Conservation (phyloP, 2,888 invertebrate genomes). For the Cyclophora albipunctata region DNA sequence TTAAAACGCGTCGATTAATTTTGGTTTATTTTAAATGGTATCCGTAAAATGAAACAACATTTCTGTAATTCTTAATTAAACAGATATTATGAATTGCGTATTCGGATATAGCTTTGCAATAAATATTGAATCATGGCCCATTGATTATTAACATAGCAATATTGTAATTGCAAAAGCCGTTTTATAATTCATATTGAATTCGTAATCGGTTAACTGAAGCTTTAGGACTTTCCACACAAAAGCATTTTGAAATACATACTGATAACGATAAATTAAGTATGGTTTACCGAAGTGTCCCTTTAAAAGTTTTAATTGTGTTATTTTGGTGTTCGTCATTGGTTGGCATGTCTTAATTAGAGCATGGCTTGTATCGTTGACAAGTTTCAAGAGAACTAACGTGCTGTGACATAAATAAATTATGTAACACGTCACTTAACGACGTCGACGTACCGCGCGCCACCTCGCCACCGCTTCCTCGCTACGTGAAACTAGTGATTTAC, state of each 20-base stretch:
- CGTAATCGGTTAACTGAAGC: no score
- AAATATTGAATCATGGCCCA: no score
- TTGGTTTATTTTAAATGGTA: conserved; percentile 8
- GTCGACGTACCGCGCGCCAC: conserved; percentile 25
- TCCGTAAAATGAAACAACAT: background rate
- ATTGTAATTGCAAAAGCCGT: no score
- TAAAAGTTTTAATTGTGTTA: conserved; percentile 9
- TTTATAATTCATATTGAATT: no score
- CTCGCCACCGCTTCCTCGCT: conserved; percentile 12
- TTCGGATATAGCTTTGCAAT: no score
- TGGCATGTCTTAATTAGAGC: conserved; percentile 20
- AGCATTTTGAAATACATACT: no score
- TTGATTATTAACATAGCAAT: no score
- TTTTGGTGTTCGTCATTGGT: conserved; percentile 8
- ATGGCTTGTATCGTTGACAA: conserved; percentile 37
- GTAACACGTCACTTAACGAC: conserved; percentile 57
- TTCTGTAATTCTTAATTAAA: conserved; percentile 6
- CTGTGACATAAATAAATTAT: conserved; percentile 69
- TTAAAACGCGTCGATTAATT: conserved; percentile 23
- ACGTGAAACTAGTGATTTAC: conserved; percentile 1
- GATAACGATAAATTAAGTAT: no score
- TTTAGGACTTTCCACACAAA: no score
- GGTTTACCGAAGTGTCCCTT: no score
- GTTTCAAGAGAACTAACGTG: conserved; percentile 57
- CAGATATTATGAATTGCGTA: no score